Evolutionary conservation across 2,113 vertebrate species (phyloP).

Genomic region (Dipodomys merriami): DNA sequence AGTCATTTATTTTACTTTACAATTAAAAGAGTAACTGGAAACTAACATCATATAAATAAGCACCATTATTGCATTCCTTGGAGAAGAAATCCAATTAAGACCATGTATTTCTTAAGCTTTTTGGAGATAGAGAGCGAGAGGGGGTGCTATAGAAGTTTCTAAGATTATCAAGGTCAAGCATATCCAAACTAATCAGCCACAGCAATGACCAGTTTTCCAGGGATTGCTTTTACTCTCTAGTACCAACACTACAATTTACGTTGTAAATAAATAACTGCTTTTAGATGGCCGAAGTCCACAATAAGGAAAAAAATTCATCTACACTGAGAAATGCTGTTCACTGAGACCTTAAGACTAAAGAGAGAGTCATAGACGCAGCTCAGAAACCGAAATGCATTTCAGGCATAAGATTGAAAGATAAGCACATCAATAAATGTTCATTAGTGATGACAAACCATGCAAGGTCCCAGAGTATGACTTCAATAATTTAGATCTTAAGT

Average conservation of each 20-base stretch:
- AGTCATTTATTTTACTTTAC: slow-evolving; percentile 12
- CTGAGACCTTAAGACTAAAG: not conserved
- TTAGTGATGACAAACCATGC: not conserved
- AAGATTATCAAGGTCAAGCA: slow-evolving; percentile 21
- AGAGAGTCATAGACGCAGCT: not conserved
- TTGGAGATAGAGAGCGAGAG: not conserved
- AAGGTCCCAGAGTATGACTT: not conserved
- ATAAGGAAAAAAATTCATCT: not conserved
- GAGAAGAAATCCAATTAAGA: slow-evolving; percentile 57
- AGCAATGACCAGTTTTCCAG: not conserved
- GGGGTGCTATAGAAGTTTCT: not conserved
- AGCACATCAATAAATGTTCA: not conserved
- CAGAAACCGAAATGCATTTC: not conserved
- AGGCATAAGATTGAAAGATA: not conserved
- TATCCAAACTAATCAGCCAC: slow-evolving; percentile 39
- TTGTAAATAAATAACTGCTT: slow-evolving; percentile 50
- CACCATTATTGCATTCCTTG: slow-evolving; percentile 48
- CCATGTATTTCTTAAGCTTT: slow-evolving; percentile 40
- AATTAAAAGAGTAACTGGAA: slow-evolving; percentile 59
- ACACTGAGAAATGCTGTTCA: not conserved
- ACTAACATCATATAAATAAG: not conserved
- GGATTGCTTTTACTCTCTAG: slow-evolving; percentile 10
- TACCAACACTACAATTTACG: slow-evolving; percentile 28
- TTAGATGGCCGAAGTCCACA: not conserved
- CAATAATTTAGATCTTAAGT: not conserved